Evolutionary conservation across 2,888 invertebrate genomes (phyloP), one percentile per base, ranked within the genome.

Genomic region (Amitus sp.): DNA sequence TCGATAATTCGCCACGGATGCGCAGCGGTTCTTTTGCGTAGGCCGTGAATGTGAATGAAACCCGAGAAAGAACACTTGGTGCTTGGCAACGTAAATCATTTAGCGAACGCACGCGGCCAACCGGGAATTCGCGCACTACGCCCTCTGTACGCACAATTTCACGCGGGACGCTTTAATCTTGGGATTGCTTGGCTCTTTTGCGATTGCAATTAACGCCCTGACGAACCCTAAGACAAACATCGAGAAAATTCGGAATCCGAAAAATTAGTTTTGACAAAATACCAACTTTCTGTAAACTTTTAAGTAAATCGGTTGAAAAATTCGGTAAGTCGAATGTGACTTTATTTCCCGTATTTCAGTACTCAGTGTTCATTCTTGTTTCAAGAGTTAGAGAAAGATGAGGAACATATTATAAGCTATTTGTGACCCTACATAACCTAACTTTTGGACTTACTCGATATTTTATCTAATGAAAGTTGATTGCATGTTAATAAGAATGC

Each of bases 131-230:
- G 47, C 10, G 47, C 33, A 10, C 12, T 12, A 18, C 10, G 4
- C 9, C 15, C 30, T 27, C 7, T 23, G 17, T 49, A 62, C 57
- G 62, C 52, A 47, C 57, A 57, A 62, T 62, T 57, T 53, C 56
- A 62, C 53, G 53, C 57, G 56, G 53, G 53, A 49, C 46, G 49
- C 57, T 62, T 62, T 62, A 56, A 62, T 62, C 62, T 62, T 57
- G 40, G 49, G 53, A 57, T 57, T 62, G 50, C 49, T 37, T 47
- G 48, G 56, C 56, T 62, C 61, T 51, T 56, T 52, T 27, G 61
- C 52, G 52, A 62, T 62, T 56, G 42, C 61, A 17, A 46, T 46
- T 47, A 53, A 56, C 30, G 37, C 47, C 33, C 30, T 33, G 39
- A 42, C 47, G 49, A 47, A 43, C 47, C 46, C 13, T 30, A 42